Evolutionary conservation across 2,113 vertebrate species (phyloP).

Genomic region (Girardinichthys multiradiatus): DNA sequence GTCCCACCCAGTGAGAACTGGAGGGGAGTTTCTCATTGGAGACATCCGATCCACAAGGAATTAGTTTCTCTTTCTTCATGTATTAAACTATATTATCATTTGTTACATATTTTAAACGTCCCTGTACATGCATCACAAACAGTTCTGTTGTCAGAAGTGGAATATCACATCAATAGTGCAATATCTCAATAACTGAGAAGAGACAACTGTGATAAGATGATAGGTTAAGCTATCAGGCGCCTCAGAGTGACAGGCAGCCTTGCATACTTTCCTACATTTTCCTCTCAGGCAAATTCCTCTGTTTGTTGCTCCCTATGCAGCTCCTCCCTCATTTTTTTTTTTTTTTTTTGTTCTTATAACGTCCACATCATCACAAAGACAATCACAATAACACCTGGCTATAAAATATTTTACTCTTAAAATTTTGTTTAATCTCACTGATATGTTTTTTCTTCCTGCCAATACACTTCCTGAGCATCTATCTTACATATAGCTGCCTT

Average conservation of each 20-base stretch:
- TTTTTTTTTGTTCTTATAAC: background rate
- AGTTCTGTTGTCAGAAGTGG: background rate
- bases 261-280: conserved; percentile 75
- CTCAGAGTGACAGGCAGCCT: conserved; percentile 70
- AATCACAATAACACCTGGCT: background rate
- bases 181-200: conserved; percentile 50
- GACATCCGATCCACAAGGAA: conserved; percentile 33
- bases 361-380: conserved; percentile 10
- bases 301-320: conserved; percentile 26
- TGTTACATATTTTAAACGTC: background rate
- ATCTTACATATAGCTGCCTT: background rate
- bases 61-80: conserved; percentile 31
- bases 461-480: background rate
- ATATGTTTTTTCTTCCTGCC: no score
- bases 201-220: conserved; percentile 40
- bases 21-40: conserved; percentile 30
- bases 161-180: conserved; percentile 30
- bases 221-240: conserved; percentile 60
- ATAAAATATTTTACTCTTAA: background rate
- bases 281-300: conserved; percentile 87
- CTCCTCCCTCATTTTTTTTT: background rate
- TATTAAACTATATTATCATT: background rate
- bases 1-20: conserved; percentile 63
- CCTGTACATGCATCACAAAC: background rate
- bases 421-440: background rate